phyloP scores from a whole-genome alignment of 2,888 invertebrate species.

The Epinotia bilunana region DNA sequence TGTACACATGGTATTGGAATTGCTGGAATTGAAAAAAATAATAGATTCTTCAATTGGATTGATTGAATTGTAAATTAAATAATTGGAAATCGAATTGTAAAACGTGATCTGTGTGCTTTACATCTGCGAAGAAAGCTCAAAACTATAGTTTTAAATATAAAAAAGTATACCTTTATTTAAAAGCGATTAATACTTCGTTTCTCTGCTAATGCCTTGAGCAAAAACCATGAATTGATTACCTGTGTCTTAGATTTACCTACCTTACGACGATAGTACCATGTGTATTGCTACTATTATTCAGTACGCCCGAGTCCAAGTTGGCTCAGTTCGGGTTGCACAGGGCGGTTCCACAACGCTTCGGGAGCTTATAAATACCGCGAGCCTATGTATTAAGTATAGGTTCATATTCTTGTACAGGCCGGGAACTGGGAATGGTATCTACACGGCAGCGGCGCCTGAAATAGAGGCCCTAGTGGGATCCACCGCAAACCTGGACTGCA shows the following conservation, averaged over 20 bases:
- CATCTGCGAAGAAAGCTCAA: neutral
- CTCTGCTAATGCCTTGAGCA: no score
- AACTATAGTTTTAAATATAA: neutral
- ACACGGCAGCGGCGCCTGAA: constrained; percentile 76
- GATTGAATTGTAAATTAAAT: neutral
- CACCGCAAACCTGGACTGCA: constrained; percentile 78
- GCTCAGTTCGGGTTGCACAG: no score
- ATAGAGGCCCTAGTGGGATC: constrained; percentile 78
- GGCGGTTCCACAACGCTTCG: no score
- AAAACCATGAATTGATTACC: no score
- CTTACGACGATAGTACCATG: no score
- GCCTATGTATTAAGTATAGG: no score
- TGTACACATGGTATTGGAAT: constrained; percentile 25
- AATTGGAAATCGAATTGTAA: neutral
- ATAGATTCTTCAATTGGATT: neutral
- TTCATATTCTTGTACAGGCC: constrained; percentile 53
- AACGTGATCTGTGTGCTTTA: constrained; percentile 1
- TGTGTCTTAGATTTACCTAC: no score
- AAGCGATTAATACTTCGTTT: no score
- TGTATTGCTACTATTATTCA: no score
- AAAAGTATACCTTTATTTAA: neutral
- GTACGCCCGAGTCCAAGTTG: no score
- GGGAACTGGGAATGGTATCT: constrained; percentile 72
- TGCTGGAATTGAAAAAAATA: constrained; percentile 13
- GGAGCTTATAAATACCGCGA: no score